Base-by-base conservation (phyloP, 2,888 invertebrate species). In the Cylloceria caligata region DNA sequence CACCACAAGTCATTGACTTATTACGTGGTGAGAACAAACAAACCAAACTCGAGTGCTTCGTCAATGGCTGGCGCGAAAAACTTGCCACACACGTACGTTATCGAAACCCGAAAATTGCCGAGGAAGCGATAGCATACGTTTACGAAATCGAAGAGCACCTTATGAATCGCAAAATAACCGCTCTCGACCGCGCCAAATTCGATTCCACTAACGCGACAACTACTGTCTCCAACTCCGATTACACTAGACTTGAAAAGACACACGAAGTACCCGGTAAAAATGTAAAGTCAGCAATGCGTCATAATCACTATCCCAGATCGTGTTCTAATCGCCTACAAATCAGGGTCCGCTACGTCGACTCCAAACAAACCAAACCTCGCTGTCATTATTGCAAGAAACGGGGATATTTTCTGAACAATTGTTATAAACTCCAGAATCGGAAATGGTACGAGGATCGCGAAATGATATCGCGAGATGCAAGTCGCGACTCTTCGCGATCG, bases 371-470 rank as follows among this genome's bases (percentile, higher is more conserved):
- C 2, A 30, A 67, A 9, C 4, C 19, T 11, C 3, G 7, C 1
- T 67, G 65, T 11, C n/a, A 11, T 3, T 67, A 67, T 47, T 47
- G 65, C 13, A 47, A 45, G 7, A 27, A 67, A 11, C 9, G 9
- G 0, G 11, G 34, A 1, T 47, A 67, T 27, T 13, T 6, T 0
- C 24, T 30, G 3, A 47, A 47, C 9, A 7, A 47, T 0, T 67
- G 65, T 11, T 67, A n/a, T 7, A 67, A 45, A 3, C 30, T 67
- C 7, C 65, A 67, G 16, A 67, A 67, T 11, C 47, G 19, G 2
- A 47, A 47, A 47, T 47, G 47, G 47, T 47, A 47, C 19, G 47
- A 47, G 13, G 19, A 65, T 7, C 27, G 30, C 0, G 65, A 67
- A 7, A 2, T 2, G 16, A 13, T 47, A 1, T 11, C 11, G 11